A percentile compares a stretch with the other conserved stretches of the same genome.
Conservation (phyloP, 92 coral and sea anemone genomes). For the Epizoanthus rinbou region DNA sequence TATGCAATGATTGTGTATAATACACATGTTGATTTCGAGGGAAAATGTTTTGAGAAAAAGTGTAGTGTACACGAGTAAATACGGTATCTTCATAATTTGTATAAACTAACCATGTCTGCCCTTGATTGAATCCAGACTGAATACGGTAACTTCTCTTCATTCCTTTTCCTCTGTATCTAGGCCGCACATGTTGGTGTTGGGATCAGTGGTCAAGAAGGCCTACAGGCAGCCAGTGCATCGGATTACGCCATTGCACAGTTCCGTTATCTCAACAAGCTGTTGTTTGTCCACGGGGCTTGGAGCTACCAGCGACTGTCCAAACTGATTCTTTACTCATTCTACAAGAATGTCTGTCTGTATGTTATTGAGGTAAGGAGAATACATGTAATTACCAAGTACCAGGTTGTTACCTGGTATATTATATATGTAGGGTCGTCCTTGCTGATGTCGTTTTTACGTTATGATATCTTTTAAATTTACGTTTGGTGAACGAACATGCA, state of each 20-base stretch:
- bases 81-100: no score
- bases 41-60: no score
- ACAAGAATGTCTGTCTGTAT: slow-evolving; percentile 97
- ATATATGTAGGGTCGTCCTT: no score
- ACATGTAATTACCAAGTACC: not conserved
- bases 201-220: slow-evolving; percentile 96
- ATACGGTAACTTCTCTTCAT: no score
- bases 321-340: slow-evolving; percentile 95
- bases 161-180: not conserved
- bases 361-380: slow-evolving; percentile 87
- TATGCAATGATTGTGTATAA: no score
- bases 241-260: slow-evolving; percentile 99
- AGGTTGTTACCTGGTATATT: not conserved
- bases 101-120: no score
- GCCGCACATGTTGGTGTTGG: slow-evolving; percentile 98
- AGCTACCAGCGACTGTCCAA: slow-evolving; percentile 96
- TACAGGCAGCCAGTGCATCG: slow-evolving; percentile 99
- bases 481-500: no score
- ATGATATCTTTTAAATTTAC: no score
- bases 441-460: no score
- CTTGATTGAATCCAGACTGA: no score
- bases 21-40: no score
- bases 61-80: no score
- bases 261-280: slow-evolving; percentile 90
- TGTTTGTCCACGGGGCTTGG: slow-evolving; percentile 98